Percentiles rank a stretch among this genome's conserved stretches.
Conservation (phyloP, 1,140 invertebrate species). For the Apocrypta bakeri region DNA sequence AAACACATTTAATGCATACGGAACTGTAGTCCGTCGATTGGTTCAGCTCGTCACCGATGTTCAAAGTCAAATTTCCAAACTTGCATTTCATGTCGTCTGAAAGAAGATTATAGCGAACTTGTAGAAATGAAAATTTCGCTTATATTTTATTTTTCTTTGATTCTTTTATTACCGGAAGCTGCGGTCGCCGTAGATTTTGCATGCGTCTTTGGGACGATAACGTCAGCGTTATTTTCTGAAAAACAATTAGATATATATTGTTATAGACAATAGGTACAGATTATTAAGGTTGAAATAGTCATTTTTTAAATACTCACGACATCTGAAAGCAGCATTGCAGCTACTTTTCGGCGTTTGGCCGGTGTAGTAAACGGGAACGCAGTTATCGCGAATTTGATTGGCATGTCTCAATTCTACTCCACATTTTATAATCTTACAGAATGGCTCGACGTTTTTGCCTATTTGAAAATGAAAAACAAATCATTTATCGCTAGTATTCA, state of each 20-base stretch:
- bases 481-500: no score
- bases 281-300: no score
- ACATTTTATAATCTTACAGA: conserved; percentile 56
- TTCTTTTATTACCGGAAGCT: not conserved
- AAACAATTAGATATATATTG: no score
- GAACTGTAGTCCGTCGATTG: conserved; percentile 53
- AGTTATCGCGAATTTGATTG: conserved; percentile 52
- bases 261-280: no score
- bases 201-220: conserved; percentile 32
- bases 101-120: conserved; percentile 22
- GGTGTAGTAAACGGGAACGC: conserved; percentile 58
- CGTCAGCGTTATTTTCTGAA: conserved; percentile 54
- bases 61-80: conserved; percentile 60
- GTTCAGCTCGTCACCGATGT: conserved; percentile 59
- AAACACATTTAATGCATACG: conserved; percentile 59
- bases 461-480: not conserved
- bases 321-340: conserved; percentile 57
- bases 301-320: conserved; percentile 60
- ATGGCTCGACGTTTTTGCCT: conserved; percentile 56
- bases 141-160: not conserved
- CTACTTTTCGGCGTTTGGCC: conserved; percentile 49
- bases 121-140: not conserved
- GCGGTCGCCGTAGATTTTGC: not conserved
- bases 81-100: conserved; percentile 51
- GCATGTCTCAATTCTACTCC: conserved; percentile 46